Evolutionary conservation across 2,113 vertebrate genomes (phyloP).

Genomic region (cat (Felis catus)): DNA sequence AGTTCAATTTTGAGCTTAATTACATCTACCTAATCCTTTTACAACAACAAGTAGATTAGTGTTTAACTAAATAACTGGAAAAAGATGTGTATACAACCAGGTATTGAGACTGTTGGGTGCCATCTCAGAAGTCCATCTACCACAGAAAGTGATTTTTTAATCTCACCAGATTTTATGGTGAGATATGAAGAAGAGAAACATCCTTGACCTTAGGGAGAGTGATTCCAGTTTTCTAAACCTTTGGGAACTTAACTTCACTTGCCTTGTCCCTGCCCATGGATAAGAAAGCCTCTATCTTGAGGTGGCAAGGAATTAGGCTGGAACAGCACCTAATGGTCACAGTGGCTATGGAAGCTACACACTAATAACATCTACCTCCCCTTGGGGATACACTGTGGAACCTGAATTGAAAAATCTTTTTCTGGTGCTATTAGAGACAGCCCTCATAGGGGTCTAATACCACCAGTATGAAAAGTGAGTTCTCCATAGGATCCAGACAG

Average conservation of each 20-base stretch:
- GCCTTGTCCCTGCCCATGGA: neutral
- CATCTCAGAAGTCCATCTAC: neutral
- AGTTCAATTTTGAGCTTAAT: neutral
- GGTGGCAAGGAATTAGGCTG: neutral
- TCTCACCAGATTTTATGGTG: neutral
- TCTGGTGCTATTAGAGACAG: conserved; percentile 9
- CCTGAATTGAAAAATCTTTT: conserved; percentile 3
- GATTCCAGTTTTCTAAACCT: conserved; percentile 18
- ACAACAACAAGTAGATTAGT: neutral
- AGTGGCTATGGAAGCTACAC: neutral
- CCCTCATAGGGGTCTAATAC: neutral
- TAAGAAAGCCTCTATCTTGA: neutral
- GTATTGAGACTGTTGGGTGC: neutral
- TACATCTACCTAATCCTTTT: neutral
- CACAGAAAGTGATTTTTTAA: conserved; percentile 19
- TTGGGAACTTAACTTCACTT: neutral
- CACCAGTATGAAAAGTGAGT: neutral
- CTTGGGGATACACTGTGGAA: neutral
- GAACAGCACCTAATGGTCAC: neutral
- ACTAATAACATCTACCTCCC: neutral
- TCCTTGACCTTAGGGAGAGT: neutral
- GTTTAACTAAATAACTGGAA: neutral
- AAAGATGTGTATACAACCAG: neutral
- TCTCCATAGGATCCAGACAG: neutral
- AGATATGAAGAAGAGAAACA: neutral